Percentiles rank a stretch among this genome's conserved stretches.
These are phyloP conservation scores for Enteromius argenteus DNA, from an alignment of 2,797 vertebrate species.

Conservation along the genomic window DNA sequence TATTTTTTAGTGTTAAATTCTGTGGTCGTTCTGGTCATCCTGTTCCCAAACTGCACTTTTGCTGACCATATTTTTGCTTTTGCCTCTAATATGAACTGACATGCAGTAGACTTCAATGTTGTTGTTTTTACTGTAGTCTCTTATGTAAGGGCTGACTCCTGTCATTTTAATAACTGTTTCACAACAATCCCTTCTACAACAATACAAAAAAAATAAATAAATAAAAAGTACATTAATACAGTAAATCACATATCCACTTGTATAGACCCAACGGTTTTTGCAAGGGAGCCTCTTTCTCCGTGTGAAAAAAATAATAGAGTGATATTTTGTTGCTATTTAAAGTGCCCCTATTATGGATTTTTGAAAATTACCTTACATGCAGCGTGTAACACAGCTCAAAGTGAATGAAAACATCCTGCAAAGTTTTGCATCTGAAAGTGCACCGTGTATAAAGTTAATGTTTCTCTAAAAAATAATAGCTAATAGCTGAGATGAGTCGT, in stretches of 20 bases:
- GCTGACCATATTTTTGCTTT: background rate
- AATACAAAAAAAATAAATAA: background rate
- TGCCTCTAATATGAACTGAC: constrained; percentile 12
- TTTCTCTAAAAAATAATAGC: too few relatives aligned
- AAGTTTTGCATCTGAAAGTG: too few relatives aligned
- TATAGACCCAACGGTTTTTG: background rate
- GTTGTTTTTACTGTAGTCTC: background rate
- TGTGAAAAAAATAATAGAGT: background rate
- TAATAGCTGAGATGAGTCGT: too few relatives aligned
- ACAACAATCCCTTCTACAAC: background rate
- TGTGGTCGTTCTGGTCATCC: background rate
- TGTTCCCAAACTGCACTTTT: background rate
- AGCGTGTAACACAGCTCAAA: too few relatives aligned
- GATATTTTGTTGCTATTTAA: too few relatives aligned
- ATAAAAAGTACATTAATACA: background rate
- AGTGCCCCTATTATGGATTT: too few relatives aligned
- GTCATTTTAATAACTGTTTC: constrained; percentile 2
- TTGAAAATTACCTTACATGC: too few relatives aligned
- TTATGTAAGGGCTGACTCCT: background rate
- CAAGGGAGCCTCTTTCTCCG: background rate
- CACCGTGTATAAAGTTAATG: too few relatives aligned
- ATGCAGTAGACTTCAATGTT: background rate
- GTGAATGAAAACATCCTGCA: too few relatives aligned
- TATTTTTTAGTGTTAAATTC: background rate
- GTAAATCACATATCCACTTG: background rate